phyloP scores from a whole-genome alignment of 2,113 vertebrate genomes.

The Delphinus delphis region DNA sequence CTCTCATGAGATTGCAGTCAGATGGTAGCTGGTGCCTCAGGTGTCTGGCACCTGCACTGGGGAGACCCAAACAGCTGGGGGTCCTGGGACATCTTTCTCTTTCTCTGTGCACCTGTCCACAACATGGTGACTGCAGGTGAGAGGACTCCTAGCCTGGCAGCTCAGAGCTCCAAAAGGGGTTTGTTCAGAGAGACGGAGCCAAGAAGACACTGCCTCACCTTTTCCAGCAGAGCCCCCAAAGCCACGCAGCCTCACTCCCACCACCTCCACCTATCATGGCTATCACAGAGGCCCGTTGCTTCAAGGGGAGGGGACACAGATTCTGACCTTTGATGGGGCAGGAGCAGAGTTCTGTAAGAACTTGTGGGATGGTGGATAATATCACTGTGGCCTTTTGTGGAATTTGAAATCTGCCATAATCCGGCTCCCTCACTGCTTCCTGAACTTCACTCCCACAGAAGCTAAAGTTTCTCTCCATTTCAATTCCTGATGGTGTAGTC shows the following conservation, averaged over 20 bases:
- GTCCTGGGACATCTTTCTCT: too few species aligned
- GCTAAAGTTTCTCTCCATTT: rapidly evolving
- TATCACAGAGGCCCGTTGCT: background rate
- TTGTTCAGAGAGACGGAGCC: rapidly evolving
- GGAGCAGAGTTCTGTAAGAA: background rate
- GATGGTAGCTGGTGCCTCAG: background rate
- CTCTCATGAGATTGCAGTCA: background rate
- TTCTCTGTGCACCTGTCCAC: background rate
- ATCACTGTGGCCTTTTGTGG: rapidly evolving
- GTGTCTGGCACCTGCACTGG: background rate
- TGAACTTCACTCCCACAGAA: rapidly evolving
- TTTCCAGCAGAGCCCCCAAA: background rate
- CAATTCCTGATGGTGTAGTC: too few species aligned
- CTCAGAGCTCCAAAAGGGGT: background rate
- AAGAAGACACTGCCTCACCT: background rate
- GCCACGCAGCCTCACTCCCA: background rate
- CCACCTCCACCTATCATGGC: background rate
- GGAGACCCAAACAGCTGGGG: background rate
- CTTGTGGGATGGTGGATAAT: rapidly evolving
- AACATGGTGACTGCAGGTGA: background rate
- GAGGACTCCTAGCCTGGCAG: background rate
- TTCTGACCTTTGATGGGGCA: background rate
- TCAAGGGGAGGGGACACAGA: too few species aligned
- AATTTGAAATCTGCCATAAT: rapidly evolving
- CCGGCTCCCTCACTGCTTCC: too few species aligned